A percentile compares a stretch with the other conserved stretches of the same genome.
Evolutionary conservation across 1,140 invertebrate species (phyloP).

Genomic region (Amphibalanus amphitrite): DNA sequence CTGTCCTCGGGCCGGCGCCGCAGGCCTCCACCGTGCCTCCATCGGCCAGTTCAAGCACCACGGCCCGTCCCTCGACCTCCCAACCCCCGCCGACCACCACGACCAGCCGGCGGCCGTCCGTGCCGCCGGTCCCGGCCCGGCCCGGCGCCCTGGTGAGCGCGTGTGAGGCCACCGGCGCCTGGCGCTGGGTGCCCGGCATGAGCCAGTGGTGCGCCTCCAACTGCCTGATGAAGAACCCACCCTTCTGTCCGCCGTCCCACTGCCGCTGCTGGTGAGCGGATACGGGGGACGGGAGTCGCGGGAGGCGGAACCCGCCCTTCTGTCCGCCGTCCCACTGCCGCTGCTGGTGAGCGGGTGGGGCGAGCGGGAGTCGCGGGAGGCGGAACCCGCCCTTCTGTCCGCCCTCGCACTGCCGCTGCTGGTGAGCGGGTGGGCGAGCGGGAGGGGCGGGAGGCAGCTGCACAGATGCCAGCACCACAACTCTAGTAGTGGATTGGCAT

Average conservation of each 20-base stretch:
- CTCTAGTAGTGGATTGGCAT: too few species aligned
- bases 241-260: background rate
- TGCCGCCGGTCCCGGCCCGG: too few species aligned
- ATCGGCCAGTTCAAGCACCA: background rate
- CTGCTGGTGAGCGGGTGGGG: background rate
- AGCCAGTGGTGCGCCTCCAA: background rate
- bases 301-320: background rate
- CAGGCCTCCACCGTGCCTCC: too few species aligned
- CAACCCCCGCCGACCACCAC: too few species aligned
- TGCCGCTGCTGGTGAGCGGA: background rate
- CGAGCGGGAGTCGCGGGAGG: too few species aligned
- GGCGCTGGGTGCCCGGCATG: background rate
- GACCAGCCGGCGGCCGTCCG: too few species aligned
- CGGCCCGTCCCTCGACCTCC: background rate
- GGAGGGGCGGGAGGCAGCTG: too few species aligned
- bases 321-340: background rate
- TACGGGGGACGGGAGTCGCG: too few species aligned
- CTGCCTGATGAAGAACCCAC: background rate
- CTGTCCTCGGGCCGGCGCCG: too few species aligned
- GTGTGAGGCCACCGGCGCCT: background rate
- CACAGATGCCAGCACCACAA: too few species aligned
- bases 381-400: background rate
- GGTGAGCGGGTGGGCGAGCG: too few species aligned
- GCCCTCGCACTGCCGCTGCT: background rate
- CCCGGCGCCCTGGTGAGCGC: background rate